These are phyloP conservation scores for Halichoerus grypus DNA, from an alignment of 2,113 vertebrate species.

Conservation along the genomic window DNA sequence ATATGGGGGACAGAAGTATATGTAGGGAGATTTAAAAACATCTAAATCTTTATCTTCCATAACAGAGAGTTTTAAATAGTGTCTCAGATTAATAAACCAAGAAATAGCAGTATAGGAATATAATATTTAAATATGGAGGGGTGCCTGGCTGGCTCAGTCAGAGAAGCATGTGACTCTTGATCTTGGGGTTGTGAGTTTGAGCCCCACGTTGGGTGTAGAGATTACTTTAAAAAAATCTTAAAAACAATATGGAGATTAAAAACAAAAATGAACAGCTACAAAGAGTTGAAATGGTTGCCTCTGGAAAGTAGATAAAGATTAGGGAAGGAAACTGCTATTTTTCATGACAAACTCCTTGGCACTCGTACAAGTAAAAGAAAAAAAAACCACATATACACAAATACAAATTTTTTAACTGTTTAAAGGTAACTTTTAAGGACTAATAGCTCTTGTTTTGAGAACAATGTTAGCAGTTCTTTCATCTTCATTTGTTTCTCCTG, in stretches of 20 bases:
- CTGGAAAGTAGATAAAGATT: background rate
- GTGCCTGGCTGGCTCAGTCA: background rate
- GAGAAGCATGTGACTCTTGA: background rate
- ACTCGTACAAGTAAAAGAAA: background rate
- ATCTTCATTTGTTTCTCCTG: background rate
- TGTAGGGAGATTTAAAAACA: background rate
- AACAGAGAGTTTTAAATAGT: background rate
- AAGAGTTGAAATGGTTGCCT: background rate
- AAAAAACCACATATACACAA: background rate
- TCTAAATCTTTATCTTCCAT: slow-evolving; percentile 21
- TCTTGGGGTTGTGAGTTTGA: background rate
- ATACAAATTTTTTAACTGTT: background rate
- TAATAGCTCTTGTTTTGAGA: background rate
- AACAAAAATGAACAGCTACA: slow-evolving; percentile 14
- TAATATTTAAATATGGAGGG: slow-evolving; percentile 18
- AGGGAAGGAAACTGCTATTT: background rate
- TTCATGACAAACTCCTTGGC: background rate
- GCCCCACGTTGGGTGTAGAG: background rate
- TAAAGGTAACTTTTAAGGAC: background rate
- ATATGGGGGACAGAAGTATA: background rate
- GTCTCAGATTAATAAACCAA: background rate
- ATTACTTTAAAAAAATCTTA: background rate
- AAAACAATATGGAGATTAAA: slow-evolving; percentile 14
- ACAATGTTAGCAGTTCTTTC: background rate
- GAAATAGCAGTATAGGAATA: background rate